These are phyloP conservation scores for Toxotes jaculatrix DNA, from an alignment of 2,113 vertebrate species.

Conservation along the genomic window DNA sequence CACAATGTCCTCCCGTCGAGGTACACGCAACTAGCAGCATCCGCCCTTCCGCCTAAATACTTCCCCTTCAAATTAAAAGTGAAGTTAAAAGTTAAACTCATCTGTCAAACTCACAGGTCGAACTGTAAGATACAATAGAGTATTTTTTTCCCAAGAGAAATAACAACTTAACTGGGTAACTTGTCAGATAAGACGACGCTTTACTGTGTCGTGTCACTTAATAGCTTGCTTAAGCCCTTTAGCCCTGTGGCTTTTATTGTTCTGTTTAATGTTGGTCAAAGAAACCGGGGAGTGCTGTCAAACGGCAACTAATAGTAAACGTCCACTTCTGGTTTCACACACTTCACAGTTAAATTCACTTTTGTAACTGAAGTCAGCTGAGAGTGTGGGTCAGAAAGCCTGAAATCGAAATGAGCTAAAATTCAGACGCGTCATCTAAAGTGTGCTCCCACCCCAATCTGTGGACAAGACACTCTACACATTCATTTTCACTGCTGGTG, in stretches of 20 bases:
- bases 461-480: background rate
- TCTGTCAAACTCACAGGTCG: background rate
- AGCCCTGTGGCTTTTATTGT: background rate
- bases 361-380: background rate
- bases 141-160: background rate
- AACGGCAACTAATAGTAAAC: too few species aligned
- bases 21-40: constrained; percentile 37
- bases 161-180: too few species aligned
- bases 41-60: constrained; percentile 42
- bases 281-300: background rate
- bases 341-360: background rate
- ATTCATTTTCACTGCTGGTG: background rate
- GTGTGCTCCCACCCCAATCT: background rate
- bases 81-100: too few species aligned
- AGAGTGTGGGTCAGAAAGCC: background rate
- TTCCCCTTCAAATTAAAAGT: constrained; percentile 60
- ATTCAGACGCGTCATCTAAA: background rate
- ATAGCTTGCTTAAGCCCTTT: background rate
- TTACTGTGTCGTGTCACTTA: background rate
- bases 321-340: background rate
- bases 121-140: background rate
- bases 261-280: background rate
- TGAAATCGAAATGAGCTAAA: background rate
- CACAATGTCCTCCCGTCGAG: constrained; percentile 54
- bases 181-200: background rate